Base-by-base conservation (phyloP, 2,888 invertebrate species). In the Eretmocerus hayati region DNA sequence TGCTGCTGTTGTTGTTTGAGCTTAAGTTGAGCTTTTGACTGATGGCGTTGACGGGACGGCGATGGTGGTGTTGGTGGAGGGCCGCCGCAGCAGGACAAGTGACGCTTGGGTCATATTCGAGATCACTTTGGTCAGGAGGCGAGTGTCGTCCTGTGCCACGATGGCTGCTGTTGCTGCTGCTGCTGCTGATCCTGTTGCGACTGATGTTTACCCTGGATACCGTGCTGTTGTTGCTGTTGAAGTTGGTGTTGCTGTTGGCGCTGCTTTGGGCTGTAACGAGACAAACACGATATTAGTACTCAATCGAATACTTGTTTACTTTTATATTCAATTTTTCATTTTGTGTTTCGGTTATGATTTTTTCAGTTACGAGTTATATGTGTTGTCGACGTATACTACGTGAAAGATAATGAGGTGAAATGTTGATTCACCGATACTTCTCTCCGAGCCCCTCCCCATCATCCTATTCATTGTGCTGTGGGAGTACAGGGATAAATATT, bases 231-330 rank as follows among this genome's bases (percentile, higher is more conserved):
- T 13, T 61, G 63, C 21, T 55, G 58, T 2, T 57, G 58, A 15
- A 33, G 39, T 26, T 33, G 81, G 52, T 80, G 77, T 55, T 77
- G 74, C 37, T 75, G 48, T 15, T 37, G 44, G 5, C 31, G 38
- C 16, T 74, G 56, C 42, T 57, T 58, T 45, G 56, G 56, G 42
- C 57, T 59, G 56, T 19, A 59, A 59, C 53, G 55, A 11, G 32
- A 13, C 26, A 26, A 26, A 9, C 26, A 26, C 26, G 8, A n/a
- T n/a, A 26, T 11, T 11, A 26, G 11, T 11, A 26, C 11, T 26
- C 6, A 26, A 9, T 26, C 26, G 19, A 19, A 3, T 13, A 36
- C 3, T 36, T 18, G 6, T 36, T 36, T 8, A 36, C 18, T 35
- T 5, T 35, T 18, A n/a, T n/a, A n/a, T n/a, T n/a, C n/a, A n/a